A percentile compares a stretch with the other conserved stretches of the same genome.
Conservation (phyloP, 2,797 vertebrate species). For the Ptychadena robeensis region DNA sequence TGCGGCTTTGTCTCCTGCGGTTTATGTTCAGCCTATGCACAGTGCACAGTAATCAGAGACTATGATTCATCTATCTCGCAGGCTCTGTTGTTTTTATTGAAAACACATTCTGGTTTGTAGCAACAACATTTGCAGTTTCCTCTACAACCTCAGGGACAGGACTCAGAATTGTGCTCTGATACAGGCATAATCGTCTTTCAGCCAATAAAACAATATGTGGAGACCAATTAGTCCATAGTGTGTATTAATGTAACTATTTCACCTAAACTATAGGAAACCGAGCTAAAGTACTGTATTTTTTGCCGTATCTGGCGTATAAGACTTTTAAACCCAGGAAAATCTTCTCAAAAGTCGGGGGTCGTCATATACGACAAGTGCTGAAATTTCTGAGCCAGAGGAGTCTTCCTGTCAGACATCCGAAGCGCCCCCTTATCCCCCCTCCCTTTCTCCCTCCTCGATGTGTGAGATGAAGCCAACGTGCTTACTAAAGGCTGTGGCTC, state of each 20-base stretch:
- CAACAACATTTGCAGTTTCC: constrained; percentile 57
- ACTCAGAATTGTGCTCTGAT: constrained; percentile 33
- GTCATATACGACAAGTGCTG: no score
- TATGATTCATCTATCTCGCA: constrained; percentile 46
- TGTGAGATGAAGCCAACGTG: no score
- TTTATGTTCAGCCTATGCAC: constrained; percentile 1
- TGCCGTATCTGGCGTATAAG: no score
- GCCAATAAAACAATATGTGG: constrained; percentile 45
- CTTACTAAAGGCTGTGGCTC: no score
- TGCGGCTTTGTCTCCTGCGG: constrained; percentile 36
- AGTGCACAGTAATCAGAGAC: constrained; percentile 38
- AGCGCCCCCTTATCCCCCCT: no score
- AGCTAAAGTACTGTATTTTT: no score
- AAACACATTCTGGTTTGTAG: constrained; percentile 55
- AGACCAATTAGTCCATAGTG: constrained; percentile 22
- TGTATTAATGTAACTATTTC: constrained; percentile 1
- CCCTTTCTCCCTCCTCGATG: no score
- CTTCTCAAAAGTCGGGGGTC: no score
- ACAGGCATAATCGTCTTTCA: constrained; percentile 15
- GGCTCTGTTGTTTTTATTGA: constrained; percentile 52
- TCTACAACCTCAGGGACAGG: constrained; percentile 42
- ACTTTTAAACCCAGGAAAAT: no score
- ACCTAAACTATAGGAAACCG: no score
- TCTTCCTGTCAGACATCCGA: no score
- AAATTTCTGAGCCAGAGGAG: no score